A percentile compares a stretch with the other conserved stretches of the same genome.
Conservation (phyloP, 2,113 vertebrate genomes). For the Proteles cristata region DNA sequence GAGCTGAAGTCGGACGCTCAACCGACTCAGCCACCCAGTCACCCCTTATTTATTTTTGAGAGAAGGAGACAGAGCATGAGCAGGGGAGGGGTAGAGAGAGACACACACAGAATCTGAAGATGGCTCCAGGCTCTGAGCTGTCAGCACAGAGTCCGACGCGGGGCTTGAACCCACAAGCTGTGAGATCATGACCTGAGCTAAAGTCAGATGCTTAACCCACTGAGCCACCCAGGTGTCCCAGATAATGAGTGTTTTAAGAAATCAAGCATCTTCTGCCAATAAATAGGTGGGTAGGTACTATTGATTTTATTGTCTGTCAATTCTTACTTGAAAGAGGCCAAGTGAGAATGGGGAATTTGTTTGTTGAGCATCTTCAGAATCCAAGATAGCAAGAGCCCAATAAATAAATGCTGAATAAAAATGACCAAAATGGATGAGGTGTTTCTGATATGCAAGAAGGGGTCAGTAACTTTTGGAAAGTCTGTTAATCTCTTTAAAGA, state of each 20-base stretch:
- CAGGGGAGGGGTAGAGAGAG: too few species aligned
- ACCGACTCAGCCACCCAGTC: too few species aligned
- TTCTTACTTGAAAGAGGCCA: neutral
- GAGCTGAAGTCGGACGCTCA: too few species aligned
- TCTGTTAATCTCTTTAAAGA: neutral
- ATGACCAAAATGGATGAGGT: neutral
- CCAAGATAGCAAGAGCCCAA: neutral
- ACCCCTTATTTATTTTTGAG: too few species aligned
- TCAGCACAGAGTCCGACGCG: too few species aligned
- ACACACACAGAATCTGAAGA: too few species aligned
- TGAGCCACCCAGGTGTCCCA: neutral
- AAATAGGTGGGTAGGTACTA: neutral
- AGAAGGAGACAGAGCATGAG: too few species aligned
- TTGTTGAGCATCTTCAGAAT: neutral
- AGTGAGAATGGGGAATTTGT: neutral
- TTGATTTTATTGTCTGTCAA: neutral
- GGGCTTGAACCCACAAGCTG: too few species aligned
- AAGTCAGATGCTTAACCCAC: too few species aligned
- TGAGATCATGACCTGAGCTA: too few species aligned
- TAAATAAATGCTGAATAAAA: slow-evolving; percentile 36
- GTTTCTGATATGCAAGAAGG: neutral
- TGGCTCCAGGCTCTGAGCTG: too few species aligned
- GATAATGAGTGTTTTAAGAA: neutral
- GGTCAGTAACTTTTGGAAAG: neutral
- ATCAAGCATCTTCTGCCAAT: slow-evolving; percentile 4